Evolutionary conservation across 1,140 invertebrate species (phyloP).

Genomic region (Anastatus disparis): DNA sequence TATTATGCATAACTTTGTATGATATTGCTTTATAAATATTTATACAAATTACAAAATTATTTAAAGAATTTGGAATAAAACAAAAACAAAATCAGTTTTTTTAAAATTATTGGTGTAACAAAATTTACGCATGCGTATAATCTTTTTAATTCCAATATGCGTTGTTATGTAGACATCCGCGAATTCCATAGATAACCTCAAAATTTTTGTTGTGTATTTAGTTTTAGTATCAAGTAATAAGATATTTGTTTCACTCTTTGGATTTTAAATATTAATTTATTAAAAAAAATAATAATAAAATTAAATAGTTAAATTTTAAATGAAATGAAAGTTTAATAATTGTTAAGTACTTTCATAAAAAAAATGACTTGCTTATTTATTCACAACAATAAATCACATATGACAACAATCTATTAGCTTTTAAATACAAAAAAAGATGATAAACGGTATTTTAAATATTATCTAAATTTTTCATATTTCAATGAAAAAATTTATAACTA

Average conservation of each 20-base stretch:
- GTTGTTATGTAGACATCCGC: no score
- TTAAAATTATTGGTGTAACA: no score
- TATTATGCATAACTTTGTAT: no score
- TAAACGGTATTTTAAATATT: background rate
- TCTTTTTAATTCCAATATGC: no score
- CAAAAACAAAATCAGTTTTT: no score
- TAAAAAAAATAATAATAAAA: background rate
- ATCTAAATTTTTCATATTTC: background rate
- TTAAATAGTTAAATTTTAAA: background rate
- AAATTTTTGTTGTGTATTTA: background rate
- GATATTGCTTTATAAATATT: no score
- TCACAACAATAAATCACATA: slow-evolving; percentile 3
- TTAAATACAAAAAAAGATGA: slow-evolving; percentile 5
- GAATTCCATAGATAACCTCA: slow-evolving; percentile 16
- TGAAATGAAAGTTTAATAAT: background rate
- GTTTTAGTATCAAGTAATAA: background rate
- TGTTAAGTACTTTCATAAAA: background rate
- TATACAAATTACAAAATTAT: no score
- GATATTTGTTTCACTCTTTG: background rate
- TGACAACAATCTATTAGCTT: background rate
- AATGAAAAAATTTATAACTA: background rate
- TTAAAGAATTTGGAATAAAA: no score
- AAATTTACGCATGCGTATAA: no score
- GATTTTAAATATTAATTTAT: background rate
- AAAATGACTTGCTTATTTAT: background rate